Base-by-base conservation (phyloP, 2,797 vertebrate species). In the Amblyopsis hoosieri region DNA sequence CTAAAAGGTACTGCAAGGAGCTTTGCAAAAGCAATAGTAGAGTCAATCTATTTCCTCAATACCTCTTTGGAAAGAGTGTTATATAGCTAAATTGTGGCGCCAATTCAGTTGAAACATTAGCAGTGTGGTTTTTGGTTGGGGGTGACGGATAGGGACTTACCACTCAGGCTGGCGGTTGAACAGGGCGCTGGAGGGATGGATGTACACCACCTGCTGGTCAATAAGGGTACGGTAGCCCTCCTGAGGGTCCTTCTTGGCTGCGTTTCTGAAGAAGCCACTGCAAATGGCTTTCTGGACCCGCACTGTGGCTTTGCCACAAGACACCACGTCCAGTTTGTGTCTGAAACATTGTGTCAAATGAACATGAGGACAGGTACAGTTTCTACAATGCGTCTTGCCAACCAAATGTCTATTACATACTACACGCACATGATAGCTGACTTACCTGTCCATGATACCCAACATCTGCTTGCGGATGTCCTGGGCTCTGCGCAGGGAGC, bases 391-490 rank as follows among this genome's bases (percentile, higher is more conserved):
- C 6, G 33, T 37, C 8, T 37, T 37, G 8, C 33, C 33, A 23
- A 8, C 33, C 6, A 37, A 19, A 51, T 10, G 17, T 51, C 17
- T 14, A 11, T 51, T 9, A 17, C 17, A 52, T 15, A 10, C 15
- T 52, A 54, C 3, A 45, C 5, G 10, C n/a, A 3, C 9, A 57
- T 23, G 45, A 57, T 23, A 7, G 45, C 15, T 46, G 45, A 15
- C 29, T 23, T 80, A 95, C 96, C 98, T 92, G 91, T 99, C 98
- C 98, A 99, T 99, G 78, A 99, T 99, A 12, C 98, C 97, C 88
- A 99, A 66, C 98, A 99, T 99, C 90, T 99, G 98, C 71, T 99
- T 99, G 82, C 97, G 97, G 77, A 99, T 99, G 82, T 99, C 98
- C 86, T 99, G 98, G 0, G 94, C 97, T 49, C 98, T 86, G 45